These are phyloP conservation scores for Bembecia ichneumoniformis DNA, from an alignment of 2,888 invertebrate genomes.

Conservation along the genomic window DNA sequence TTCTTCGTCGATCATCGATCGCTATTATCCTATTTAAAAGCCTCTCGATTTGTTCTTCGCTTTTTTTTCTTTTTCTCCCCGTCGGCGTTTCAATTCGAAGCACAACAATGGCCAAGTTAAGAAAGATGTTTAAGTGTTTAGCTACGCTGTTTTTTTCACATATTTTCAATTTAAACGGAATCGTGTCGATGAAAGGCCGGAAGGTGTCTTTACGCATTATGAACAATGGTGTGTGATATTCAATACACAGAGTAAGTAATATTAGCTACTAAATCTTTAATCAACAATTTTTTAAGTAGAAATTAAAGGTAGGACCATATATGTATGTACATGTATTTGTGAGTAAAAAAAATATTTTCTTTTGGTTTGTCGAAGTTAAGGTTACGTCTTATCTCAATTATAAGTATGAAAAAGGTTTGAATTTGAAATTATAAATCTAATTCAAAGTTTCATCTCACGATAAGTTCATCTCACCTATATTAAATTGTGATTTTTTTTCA, in stretches of 20 bases:
- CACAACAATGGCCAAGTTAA: conserved; percentile 64
- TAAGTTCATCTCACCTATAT: too few relatives aligned
- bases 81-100: conserved; percentile 61
- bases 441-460: too few relatives aligned
- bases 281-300: conserved; percentile 9
- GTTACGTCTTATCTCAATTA: too few relatives aligned
- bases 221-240: conserved; percentile 51
- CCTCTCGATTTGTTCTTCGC: conserved; percentile 67
- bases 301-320: too few relatives aligned
- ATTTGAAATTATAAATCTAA: too few relatives aligned
- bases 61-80: conserved; percentile 55
- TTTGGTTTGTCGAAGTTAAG: too few relatives aligned
- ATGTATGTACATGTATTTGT: too few relatives aligned
- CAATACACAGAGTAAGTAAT: conserved; percentile 11
- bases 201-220: conserved; percentile 66
- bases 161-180: conserved; percentile 67
- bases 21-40: conserved; percentile 72
- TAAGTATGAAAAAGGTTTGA: too few relatives aligned
- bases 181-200: conserved; percentile 64
- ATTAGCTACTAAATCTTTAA: too few relatives aligned
- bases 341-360: too few relatives aligned
- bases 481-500: too few relatives aligned
- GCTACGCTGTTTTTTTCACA: conserved; percentile 69
- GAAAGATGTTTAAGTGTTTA: conserved; percentile 72
- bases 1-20: conserved; percentile 68